Base-by-base conservation (phyloP, 2,113 vertebrate genomes). In the Dipodomys merriami region DNA sequence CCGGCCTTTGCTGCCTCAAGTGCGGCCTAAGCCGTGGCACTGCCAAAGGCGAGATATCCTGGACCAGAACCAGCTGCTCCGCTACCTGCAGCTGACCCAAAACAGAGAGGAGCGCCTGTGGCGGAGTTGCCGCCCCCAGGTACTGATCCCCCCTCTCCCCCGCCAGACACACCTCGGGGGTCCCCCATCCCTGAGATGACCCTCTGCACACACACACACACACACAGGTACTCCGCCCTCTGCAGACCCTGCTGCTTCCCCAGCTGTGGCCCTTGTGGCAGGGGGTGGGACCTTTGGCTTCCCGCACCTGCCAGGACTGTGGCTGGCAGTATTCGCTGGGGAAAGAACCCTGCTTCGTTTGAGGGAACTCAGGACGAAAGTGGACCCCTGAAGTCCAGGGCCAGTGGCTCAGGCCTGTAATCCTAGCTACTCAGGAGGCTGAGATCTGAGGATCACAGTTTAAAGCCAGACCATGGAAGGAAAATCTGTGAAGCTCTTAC, bases 21-120 rank as follows among this genome's bases (percentile, higher is more conserved):
- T 2, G 19, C 2, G 18, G 60, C 7, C 7, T 0, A 12, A 1
- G 74, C 80, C 25, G 2, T 20, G 57, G 2, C 57, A 39, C 64
- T 4, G 15, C 53, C 12, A 16, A 18, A 57, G 15, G 25, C 57
- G 18, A 27, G 30, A 23, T 22, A 2, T 2, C 27, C 23, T 11
- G 74, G n/a, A 77, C 18, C 0, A 39, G 86, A 29, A 18, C 74
- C 27, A 0, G 83, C 25, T 86, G 77, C 46, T 35, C 10, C 27
- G n/a, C 65, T 64, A 49, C 68, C 53, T 88, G 49, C 46, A 27
- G 0, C n/a, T 49, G 86, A 76, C 82, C 11, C 73, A 60, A 30
- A 4, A 18, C 13, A 30, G 91, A 23, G 72, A 92, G 77, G 83
- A 46, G 29, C 94, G 90, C 29, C 78, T 71, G 60, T 80, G 72